Evolutionary conservation across 2,888 invertebrate species (phyloP).

Genomic region (Epinotia bilunana): DNA sequence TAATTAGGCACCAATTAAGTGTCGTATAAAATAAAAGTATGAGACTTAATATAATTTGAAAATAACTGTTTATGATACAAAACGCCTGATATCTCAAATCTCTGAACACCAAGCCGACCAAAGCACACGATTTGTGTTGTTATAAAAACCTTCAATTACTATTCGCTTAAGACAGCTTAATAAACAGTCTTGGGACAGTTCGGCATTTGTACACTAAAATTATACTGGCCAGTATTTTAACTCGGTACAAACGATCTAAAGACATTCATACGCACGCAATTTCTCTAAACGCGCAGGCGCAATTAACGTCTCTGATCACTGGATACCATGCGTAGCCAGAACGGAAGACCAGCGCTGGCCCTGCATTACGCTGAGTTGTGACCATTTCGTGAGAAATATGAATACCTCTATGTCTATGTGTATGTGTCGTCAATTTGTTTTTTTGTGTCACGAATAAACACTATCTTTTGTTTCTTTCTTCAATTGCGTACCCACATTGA

Average conservation of each 20-base stretch:
- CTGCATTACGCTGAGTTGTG: too few species aligned
- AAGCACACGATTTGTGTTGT: conserved; percentile 35
- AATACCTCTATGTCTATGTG: too few species aligned
- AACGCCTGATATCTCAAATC: conserved; percentile 25
- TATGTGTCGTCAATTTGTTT: too few species aligned
- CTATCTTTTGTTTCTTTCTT: not conserved
- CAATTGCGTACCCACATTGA: not conserved
- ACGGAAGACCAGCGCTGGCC: too few species aligned
- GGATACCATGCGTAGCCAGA: too few species aligned
- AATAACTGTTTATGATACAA: not conserved
- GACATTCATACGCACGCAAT: not conserved
- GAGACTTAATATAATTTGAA: not conserved
- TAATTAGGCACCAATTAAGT: not conserved
- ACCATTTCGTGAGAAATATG: too few species aligned
- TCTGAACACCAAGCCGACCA: conserved; percentile 8
- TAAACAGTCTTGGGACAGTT: conserved; percentile 36
- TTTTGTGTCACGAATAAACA: too few species aligned
- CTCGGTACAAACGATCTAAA: too few species aligned
- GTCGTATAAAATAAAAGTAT: not conserved
- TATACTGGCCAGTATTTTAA: conserved; percentile 7
- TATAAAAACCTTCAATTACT: conserved; percentile 44
- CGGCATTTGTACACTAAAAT: conserved; percentile 21
- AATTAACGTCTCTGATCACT: not conserved
- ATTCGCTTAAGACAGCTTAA: conserved; percentile 47
- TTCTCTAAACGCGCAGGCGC: not conserved